Conservation (phyloP, 2,113 vertebrate genomes). For the Vimba vimba region DNA sequence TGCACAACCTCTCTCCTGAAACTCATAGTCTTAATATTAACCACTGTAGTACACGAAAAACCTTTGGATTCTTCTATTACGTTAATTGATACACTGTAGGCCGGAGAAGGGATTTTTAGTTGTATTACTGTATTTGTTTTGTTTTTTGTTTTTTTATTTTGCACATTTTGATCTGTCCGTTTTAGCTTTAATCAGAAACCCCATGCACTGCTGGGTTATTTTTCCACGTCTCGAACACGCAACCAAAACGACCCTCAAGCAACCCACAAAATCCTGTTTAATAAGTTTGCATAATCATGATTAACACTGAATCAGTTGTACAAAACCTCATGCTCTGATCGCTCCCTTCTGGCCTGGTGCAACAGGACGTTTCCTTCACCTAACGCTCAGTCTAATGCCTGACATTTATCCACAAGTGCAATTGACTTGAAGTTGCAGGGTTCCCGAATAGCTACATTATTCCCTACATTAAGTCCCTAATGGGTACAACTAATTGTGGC, state of each 20-base stretch:
- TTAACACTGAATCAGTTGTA: neutral
- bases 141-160: neutral
- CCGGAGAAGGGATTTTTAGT: constrained; percentile 26
- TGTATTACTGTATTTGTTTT: neutral
- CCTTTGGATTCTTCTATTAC: constrained; percentile 20
- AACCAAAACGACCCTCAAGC: neutral
- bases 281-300: neutral
- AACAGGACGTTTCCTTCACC: constrained; percentile 16
- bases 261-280: neutral
- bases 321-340: neutral
- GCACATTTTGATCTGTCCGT: neutral
- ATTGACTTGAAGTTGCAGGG: constrained; percentile 37
- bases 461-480: constrained; percentile 16
- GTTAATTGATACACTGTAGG: constrained; percentile 26
- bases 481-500: constrained; percentile 35
- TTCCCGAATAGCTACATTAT: constrained; percentile 3
- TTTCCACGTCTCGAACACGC: neutral
- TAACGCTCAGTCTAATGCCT: constrained; percentile 12
- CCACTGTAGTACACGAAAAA: constrained; percentile 35
- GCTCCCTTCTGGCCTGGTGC: constrained; percentile 19
- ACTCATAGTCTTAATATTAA: constrained; percentile 45
- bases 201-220: neutral
- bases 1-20: constrained; percentile 30
- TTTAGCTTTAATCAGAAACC: constrained; percentile 19
- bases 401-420: constrained; percentile 42